Evolutionary conservation across 1,140 invertebrate genomes (phyloP).

Genomic region (Penaeus chinensis): DNA sequence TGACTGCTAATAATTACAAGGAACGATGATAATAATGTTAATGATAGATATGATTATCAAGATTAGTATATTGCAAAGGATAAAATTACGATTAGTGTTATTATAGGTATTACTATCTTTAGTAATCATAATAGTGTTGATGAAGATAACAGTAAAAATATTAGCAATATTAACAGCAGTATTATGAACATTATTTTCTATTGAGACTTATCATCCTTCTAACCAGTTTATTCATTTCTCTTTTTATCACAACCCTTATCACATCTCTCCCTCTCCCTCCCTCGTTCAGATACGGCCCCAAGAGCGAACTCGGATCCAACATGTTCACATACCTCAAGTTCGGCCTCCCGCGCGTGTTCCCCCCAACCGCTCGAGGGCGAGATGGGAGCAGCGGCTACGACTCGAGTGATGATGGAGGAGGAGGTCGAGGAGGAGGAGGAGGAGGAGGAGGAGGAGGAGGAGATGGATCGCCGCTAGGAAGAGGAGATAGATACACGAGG

Average conservation of each 20-base stretch:
- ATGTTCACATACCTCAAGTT: conserved; percentile 95
- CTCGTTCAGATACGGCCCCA: conserved; percentile 69
- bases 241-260: not conserved
- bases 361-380: conserved; percentile 78
- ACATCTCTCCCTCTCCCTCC: not conserved
- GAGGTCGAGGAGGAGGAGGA: conserved; percentile 61
- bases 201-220: not conserved
- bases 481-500: conserved; percentile 52
- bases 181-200: no score
- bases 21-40: no score
- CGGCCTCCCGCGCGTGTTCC: conserved; percentile 88
- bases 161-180: no score
- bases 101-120: no score
- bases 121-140: no score
- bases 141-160: no score
- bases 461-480: conserved; percentile 42
- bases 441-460: conserved; percentile 18
- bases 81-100: no score
- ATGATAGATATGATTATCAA: no score
- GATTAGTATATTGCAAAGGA: no score
- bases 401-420: conserved; percentile 84
- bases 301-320: conserved; percentile 85
- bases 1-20: no score
- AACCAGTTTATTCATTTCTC: not conserved
- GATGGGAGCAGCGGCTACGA: conserved; percentile 81